Conservation (phyloP, 2,113 vertebrate species). For the Petromus typicus region DNA sequence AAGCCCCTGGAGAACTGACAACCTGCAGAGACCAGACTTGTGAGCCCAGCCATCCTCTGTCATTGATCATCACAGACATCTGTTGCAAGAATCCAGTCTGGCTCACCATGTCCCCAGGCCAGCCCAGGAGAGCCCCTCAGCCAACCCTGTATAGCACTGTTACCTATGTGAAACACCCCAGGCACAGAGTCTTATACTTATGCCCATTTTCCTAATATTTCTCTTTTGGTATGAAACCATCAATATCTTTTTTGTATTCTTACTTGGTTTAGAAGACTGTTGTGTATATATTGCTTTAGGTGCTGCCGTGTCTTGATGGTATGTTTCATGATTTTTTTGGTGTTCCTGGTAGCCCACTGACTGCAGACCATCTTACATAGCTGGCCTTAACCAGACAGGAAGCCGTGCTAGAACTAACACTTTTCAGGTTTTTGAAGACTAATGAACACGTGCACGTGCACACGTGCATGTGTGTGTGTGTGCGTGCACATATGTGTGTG, state of each 20-base stretch:
- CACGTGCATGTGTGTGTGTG: background rate
- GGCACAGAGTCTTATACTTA: background rate
- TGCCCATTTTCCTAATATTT: background rate
- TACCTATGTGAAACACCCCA: background rate
- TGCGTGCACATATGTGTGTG: no score
- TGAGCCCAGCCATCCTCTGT: background rate
- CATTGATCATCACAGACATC: background rate
- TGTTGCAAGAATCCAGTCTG: background rate
- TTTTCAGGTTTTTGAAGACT: conserved; percentile 8
- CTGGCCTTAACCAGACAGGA: background rate
- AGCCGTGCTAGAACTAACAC: background rate
- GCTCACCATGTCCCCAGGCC: background rate
- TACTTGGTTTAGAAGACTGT: background rate
- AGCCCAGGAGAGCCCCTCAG: background rate
- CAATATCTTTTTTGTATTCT: background rate
- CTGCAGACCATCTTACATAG: background rate
- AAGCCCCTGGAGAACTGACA: background rate
- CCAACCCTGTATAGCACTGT: background rate
- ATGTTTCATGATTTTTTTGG: background rate
- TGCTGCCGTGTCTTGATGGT: background rate
- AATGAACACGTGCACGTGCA: background rate
- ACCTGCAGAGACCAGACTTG: background rate
- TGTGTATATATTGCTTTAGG: background rate
- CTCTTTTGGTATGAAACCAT: background rate
- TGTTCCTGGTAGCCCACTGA: background rate